Percentiles rank a stretch among this genome's conserved stretches.
phyloP scores from a whole-genome alignment of 1,140 invertebrate genomes.

The Glomeris maerens region DNA sequence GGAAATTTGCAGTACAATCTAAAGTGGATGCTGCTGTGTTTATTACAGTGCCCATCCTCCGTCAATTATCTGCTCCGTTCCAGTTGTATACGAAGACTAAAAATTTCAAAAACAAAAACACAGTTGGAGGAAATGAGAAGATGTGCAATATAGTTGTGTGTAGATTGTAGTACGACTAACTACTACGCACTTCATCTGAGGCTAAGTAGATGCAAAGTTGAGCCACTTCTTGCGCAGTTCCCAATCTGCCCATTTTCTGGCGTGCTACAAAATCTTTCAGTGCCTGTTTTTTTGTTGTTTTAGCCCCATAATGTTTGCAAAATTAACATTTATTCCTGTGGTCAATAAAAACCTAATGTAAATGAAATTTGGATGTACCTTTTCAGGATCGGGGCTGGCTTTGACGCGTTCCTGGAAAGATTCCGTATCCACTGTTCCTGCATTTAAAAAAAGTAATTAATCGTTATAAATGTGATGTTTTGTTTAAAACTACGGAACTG shows the following conservation, averaged over 20 bases:
- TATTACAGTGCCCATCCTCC: constrained; percentile 31
- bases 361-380: constrained; percentile 17
- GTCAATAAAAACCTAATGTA: background rate
- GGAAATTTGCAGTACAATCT: too few species aligned
- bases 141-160: background rate
- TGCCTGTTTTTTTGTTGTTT: constrained; percentile 18
- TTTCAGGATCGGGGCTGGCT: constrained; percentile 22
- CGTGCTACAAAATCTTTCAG: constrained; percentile 27
- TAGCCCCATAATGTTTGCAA: background rate
- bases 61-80: constrained; percentile 31
- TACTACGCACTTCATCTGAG: constrained; percentile 30
- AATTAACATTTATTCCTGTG: too few species aligned
- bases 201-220: constrained; percentile 31
- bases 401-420: constrained; percentile 26
- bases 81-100: constrained; percentile 30
- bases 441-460: constrained; percentile 6
- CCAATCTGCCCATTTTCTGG: constrained; percentile 32
- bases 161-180: background rate
- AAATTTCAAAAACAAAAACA: constrained; percentile 13
- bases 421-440: constrained; percentile 29
- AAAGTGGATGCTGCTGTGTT: too few species aligned
- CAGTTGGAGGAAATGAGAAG: background rate
- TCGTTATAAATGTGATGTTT: background rate
- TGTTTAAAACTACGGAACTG: constrained; percentile 3
- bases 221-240: constrained; percentile 33